A percentile compares a stretch with the other conserved stretches of the same genome.
phyloP scores from a whole-genome alignment of 92 coral and sea anemone species.

The Phymanthus crucifer region DNA sequence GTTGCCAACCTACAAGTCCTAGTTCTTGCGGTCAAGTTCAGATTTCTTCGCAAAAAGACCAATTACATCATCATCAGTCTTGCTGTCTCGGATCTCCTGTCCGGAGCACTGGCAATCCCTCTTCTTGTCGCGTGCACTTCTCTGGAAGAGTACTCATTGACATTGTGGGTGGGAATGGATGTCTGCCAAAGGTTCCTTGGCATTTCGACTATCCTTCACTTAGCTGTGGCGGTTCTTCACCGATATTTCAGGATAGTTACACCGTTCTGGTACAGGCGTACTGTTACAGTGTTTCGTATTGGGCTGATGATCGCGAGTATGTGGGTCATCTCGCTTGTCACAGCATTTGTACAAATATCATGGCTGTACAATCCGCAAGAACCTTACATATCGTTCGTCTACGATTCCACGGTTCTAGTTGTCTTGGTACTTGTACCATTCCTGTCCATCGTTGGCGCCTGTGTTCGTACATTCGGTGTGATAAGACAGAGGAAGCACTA shows the following conservation, averaged over 20 bases:
- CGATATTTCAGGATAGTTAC: slow-evolving; percentile 61
- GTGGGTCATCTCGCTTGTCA: slow-evolving; percentile 44
- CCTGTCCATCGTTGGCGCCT: slow-evolving; percentile 28
- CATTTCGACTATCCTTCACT: slow-evolving; percentile 68
- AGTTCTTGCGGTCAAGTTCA: slow-evolving; percentile 9
- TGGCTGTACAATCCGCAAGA: slow-evolving; percentile 24
- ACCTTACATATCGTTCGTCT: slow-evolving; percentile 1
- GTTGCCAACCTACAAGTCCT: slow-evolving; percentile 40
- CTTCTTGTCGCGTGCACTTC: slow-evolving; percentile 37
- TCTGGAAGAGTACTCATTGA: neutral
- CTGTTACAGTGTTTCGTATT: slow-evolving; percentile 41
- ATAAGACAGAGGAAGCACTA: slow-evolving; percentile 25
- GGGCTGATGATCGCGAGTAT: slow-evolving; percentile 4
- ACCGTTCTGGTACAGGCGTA: slow-evolving; percentile 43
- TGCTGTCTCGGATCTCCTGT: slow-evolving; percentile 46
- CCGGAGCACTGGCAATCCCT: slow-evolving; percentile 46
- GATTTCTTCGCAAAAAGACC: slow-evolving; percentile 32
- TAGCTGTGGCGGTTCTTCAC: slow-evolving; percentile 51
- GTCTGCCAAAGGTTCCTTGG: slow-evolving; percentile 67
- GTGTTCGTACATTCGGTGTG: slow-evolving; percentile 30
- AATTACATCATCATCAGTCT: slow-evolving; percentile 47
- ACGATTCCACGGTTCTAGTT: slow-evolving; percentile 27
- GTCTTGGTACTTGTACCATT: slow-evolving; percentile 47
- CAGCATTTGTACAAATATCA: slow-evolving; percentile 43
- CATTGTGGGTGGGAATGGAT: slow-evolving; percentile 67